Evolutionary conservation across 2,888 invertebrate species (phyloP).

Genomic region (Deroplatys truncata): DNA sequence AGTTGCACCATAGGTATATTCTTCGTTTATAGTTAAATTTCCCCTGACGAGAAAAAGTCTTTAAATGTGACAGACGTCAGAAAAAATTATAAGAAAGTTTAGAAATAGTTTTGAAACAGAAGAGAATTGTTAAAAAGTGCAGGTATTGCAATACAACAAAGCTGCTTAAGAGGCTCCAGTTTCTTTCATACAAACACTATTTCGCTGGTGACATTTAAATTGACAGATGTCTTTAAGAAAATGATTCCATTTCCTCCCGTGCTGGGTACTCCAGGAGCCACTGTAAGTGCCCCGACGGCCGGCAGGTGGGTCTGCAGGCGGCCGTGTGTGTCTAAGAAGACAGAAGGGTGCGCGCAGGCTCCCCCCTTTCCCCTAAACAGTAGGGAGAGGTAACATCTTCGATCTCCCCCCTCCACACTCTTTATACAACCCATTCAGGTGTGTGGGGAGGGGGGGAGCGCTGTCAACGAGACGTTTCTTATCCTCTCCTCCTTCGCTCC

Average conservation of each 20-base stretch:
- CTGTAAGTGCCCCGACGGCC: background rate
- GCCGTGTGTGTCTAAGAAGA: background rate
- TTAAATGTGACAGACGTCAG: no score
- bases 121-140: no score
- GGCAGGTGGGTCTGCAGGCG: slow-evolving; percentile 8
- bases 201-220: background rate
- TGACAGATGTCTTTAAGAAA: background rate
- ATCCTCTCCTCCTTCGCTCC: slow-evolving; percentile 34
- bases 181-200: no score
- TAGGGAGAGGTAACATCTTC: background rate
- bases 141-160: no score
- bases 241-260: background rate
- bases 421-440: background rate
- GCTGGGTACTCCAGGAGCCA: background rate
- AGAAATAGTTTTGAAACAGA: no score
- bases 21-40: no score
- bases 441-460: slow-evolving; percentile 3
- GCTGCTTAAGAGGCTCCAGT: no score
- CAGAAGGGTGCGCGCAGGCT: background rate
- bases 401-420: background rate
- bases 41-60: no score
- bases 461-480: slow-evolving; percentile 33
- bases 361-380: background rate
- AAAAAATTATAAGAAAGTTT: no score
- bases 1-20: no score